These are phyloP conservation scores for Rosalia funebris DNA, from an alignment of 2,888 invertebrate species.

Conservation along the genomic window DNA sequence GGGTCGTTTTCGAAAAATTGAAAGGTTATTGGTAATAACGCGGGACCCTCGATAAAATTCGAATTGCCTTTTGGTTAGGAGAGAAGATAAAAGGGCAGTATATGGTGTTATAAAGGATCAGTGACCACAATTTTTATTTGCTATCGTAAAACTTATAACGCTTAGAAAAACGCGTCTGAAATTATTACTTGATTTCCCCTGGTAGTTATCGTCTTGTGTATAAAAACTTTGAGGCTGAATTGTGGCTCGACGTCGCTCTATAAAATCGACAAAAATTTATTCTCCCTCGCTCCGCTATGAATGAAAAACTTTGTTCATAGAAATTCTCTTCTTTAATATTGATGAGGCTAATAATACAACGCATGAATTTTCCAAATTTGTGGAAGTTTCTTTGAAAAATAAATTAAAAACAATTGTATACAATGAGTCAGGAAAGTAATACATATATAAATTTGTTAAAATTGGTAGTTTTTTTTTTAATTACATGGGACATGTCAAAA, in stretches of 20 bases:
- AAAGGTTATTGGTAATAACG: slow-evolving; percentile 8
- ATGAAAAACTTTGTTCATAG: not conserved
- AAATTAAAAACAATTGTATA: no score
- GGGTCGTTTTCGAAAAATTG: not conserved
- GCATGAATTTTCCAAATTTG: not conserved
- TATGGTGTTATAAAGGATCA: slow-evolving; percentile 38
- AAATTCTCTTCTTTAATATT: not conserved
- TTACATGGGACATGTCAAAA: no score
- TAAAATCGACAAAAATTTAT: slow-evolving; percentile 14
- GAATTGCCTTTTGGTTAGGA: slow-evolving; percentile 26
- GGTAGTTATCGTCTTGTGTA: slow-evolving; percentile 40
- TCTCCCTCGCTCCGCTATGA: slow-evolving; percentile 1
- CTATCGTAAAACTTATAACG: slow-evolving; percentile 42
- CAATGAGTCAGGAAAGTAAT: no score
- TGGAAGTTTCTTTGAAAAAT: not conserved
- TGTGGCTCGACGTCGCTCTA: not conserved
- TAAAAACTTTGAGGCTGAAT: slow-evolving; percentile 21
- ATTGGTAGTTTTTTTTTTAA: no score
- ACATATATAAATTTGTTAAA: no score
- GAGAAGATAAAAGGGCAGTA: slow-evolving; percentile 25
- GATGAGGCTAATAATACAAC: not conserved
- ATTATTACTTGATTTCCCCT: slow-evolving; percentile 49
- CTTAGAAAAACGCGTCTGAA: slow-evolving; percentile 39
- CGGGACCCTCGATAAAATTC: slow-evolving; percentile 23
- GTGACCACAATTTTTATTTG: slow-evolving; percentile 46